Percentiles rank a stretch among this genome's conserved stretches.
Conservation (phyloP, 2,888 invertebrate genomes). For the Agonopterix subpropinquella region DNA sequence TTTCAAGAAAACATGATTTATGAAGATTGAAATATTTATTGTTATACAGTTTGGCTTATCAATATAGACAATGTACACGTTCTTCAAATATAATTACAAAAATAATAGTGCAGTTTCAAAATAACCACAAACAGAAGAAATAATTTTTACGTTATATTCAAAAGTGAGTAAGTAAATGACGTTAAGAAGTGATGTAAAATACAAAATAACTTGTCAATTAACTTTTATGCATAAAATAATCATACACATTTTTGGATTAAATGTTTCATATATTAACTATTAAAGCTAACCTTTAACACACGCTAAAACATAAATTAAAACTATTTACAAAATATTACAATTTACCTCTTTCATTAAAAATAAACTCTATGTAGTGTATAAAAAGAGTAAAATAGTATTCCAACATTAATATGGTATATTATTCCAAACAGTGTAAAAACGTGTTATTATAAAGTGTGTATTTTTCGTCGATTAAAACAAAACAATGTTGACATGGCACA, state of each 20-base stretch:
- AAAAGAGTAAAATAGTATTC: background rate
- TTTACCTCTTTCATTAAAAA: background rate
- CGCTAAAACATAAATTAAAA: slow-evolving; percentile 60
- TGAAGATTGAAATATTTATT: slow-evolving; percentile 50
- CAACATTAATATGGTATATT: background rate
- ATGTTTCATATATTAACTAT: slow-evolving; percentile 57
- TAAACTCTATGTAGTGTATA: background rate
- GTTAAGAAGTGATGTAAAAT: slow-evolving; percentile 28
- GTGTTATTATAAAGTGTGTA: slow-evolving; percentile 1
- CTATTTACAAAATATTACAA: slow-evolving; percentile 73
- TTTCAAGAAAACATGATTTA: background rate
- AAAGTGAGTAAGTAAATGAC: slow-evolving; percentile 17
- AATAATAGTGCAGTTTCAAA: slow-evolving; percentile 18
- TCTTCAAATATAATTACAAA: slow-evolving; percentile 37
- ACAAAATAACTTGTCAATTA: slow-evolving; percentile 29
- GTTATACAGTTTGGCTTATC: slow-evolving; percentile 56
- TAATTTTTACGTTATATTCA: slow-evolving; percentile 4
- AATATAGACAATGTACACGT: slow-evolving; percentile 54
- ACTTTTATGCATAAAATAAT: slow-evolving; percentile 33
- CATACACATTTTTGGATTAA: slow-evolving; percentile 64
- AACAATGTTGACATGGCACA: slow-evolving; percentile 44
- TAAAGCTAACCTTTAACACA: slow-evolving; percentile 68
- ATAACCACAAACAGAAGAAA: slow-evolving; percentile 13
- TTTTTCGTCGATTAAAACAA: slow-evolving; percentile 1
- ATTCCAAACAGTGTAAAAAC: background rate